These are phyloP conservation scores for Tragulus kanchil DNA, from an alignment of 2,113 vertebrate species.

Conservation along the genomic window DNA sequence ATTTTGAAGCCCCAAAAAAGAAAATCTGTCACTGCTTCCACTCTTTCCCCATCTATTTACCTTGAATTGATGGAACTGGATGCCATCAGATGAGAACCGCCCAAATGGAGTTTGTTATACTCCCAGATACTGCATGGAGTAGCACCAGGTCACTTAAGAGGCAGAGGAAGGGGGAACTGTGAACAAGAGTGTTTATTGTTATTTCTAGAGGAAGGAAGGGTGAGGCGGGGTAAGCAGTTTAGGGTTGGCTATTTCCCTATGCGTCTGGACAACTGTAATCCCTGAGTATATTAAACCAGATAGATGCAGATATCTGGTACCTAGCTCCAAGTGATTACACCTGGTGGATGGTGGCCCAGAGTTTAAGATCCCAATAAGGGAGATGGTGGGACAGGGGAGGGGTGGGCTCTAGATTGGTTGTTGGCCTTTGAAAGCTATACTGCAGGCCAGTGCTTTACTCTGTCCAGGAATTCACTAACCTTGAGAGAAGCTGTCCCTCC, in stretches of 20 bases:
- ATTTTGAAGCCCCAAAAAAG: too few species aligned
- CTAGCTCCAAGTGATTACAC: background rate
- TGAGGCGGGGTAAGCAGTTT: background rate
- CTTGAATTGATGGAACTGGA: too few species aligned
- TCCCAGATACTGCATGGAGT: background rate
- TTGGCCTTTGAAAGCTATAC: background rate
- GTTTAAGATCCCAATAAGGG: background rate
- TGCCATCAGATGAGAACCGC: too few species aligned
- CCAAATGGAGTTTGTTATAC: background rate
- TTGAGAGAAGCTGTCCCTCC: background rate
- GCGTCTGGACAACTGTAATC: background rate
- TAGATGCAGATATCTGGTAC: background rate
- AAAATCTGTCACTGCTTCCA: too few species aligned
- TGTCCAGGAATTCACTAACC: background rate
- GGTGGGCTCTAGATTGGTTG: background rate
- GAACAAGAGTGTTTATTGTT: background rate
- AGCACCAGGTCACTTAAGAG: background rate
- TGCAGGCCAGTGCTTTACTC: accelerated
- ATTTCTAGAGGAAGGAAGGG: background rate
- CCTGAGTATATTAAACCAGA: background rate
- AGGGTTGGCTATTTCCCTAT: background rate
- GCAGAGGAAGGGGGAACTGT: background rate
- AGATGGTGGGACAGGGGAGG: background rate
- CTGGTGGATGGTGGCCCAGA: background rate
- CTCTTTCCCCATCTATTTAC: too few species aligned